Percentiles rank a stretch among this genome's conserved stretches.
These are phyloP conservation scores for Zaprionus ornatus DNA, from an alignment of 1,140 invertebrate species.

Conservation along the genomic window DNA sequence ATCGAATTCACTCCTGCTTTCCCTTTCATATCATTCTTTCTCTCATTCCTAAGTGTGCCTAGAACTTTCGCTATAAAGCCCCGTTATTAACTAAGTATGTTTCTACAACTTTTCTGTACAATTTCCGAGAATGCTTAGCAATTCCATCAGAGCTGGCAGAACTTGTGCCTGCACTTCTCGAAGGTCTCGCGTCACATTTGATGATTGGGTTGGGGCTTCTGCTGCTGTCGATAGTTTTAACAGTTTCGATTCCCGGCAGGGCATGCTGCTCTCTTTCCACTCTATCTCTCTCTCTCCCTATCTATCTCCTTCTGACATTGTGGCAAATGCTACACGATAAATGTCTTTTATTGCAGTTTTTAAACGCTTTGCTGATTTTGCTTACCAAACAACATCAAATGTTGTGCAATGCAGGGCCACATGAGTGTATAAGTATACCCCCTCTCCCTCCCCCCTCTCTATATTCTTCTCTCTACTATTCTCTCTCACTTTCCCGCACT, in stretches of 20 bases:
- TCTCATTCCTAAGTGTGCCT: background rate
- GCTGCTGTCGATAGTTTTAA: constrained; percentile 44
- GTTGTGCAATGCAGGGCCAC: constrained; percentile 42
- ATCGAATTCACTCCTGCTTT: background rate
- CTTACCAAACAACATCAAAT: constrained; percentile 68
- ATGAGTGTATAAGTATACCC: constrained; percentile 20
- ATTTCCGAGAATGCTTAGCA: background rate
- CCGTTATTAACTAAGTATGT: constrained; percentile 5
- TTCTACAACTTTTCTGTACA: background rate
- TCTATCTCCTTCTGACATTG: constrained; percentile 52
- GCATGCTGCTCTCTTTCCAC: background rate
- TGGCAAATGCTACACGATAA: constrained; percentile 60
- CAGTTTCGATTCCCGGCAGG: constrained; percentile 31
- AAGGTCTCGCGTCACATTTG: constrained; percentile 29
- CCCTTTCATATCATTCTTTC: background rate
- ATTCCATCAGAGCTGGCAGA: background rate
- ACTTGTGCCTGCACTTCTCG: background rate
- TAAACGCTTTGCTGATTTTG: constrained; percentile 79
- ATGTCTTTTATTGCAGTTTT: constrained; percentile 78
- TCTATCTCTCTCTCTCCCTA: constrained; percentile 2
- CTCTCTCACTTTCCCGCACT: background rate
- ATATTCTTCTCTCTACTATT: background rate
- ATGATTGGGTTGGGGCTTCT: constrained; percentile 45
- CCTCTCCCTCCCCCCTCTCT: background rate
- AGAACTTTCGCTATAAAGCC: background rate